Conservation (phyloP, 2,888 invertebrate genomes). For the Calameuta pallipes region DNA sequence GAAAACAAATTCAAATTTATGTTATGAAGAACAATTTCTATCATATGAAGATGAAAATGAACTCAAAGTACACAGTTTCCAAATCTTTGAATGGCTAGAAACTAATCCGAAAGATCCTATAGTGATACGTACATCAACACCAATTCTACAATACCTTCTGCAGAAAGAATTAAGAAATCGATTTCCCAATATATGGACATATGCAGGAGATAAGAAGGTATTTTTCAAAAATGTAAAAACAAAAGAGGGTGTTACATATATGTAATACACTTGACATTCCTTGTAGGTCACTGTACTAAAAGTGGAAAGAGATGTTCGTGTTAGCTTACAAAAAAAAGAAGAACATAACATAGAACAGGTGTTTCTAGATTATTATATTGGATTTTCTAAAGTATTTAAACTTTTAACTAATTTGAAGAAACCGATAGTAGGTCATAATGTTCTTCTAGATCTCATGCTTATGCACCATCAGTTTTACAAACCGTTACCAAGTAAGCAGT, state of each 20-base stretch:
- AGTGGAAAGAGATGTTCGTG: slow-evolving; percentile 54
- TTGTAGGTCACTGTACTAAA: slow-evolving; percentile 60
- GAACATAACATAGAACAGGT: slow-evolving; percentile 67
- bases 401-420: slow-evolving; percentile 72
- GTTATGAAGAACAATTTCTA: slow-evolving; percentile 39
- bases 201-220: slow-evolving; percentile 39
- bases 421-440: slow-evolving; percentile 83
- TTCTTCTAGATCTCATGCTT: slow-evolving; percentile 77
- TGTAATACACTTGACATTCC: slow-evolving; percentile 9
- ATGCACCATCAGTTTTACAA: slow-evolving; percentile 79
- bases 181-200: slow-evolving; percentile 68
- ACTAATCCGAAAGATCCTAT: slow-evolving; percentile 49
- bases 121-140: slow-evolving; percentile 64
- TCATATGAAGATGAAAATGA: slow-evolving; percentile 44
- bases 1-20: slow-evolving; percentile 53
- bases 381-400: slow-evolving; percentile 77
- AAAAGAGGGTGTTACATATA: neutral
- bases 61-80: slow-evolving; percentile 59
- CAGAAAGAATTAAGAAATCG: slow-evolving; percentile 71
- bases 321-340: slow-evolving; percentile 47
- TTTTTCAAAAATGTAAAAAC: too few species aligned
- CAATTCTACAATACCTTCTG: slow-evolving; percentile 70
- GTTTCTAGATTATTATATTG: slow-evolving; percentile 69
- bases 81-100: slow-evolving; percentile 61
- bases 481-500: slow-evolving; percentile 72